These are phyloP conservation scores for Tetanocera ferruginea DNA, from an alignment of 2,888 invertebrate species.

Conservation along the genomic window DNA sequence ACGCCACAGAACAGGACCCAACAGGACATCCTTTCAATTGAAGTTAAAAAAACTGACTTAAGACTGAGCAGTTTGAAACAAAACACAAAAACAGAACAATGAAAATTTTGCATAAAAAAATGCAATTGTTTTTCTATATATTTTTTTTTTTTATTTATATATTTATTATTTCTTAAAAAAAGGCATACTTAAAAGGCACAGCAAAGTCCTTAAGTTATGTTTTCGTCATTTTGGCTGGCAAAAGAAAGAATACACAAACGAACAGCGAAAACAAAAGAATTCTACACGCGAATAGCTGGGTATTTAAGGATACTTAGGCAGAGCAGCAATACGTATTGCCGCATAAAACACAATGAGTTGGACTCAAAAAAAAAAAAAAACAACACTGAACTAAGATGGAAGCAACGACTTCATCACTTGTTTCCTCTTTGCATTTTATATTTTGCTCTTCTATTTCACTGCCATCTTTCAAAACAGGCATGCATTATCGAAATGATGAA, in stretches of 20 bases:
- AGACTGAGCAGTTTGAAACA: background rate
- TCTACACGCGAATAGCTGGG: conserved; percentile 37
- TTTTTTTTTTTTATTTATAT: conserved; percentile 9
- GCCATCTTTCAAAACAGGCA: conserved; percentile 44
- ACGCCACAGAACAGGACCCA: conserved; percentile 16
- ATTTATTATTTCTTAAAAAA: background rate
- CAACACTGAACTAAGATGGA: conserved; percentile 52
- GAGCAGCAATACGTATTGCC: conserved; percentile 28
- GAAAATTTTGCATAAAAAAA: background rate
- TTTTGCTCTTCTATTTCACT: conserved; percentile 1
- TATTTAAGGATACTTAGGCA: conserved; percentile 22
- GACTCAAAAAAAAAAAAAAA: background rate
- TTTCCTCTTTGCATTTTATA: conserved; percentile 54
- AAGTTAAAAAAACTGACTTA: conserved; percentile 25
- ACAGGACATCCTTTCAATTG: conserved; percentile 6
- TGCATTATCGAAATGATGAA: conserved; percentile 43
- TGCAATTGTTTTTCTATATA: too few species aligned
- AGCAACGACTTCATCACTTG: conserved; percentile 69
- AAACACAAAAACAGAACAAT: background rate
- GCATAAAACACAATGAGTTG: conserved; percentile 41
- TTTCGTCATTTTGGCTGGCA: conserved; percentile 55
- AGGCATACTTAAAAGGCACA: conserved; percentile 59
- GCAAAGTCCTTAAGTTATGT: conserved; percentile 68
- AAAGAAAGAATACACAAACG: conserved; percentile 44
- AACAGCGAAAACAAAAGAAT: conserved; percentile 19